phyloP scores from a whole-genome alignment of 1,140 invertebrate species.

The Campoletis sonorensis region DNA sequence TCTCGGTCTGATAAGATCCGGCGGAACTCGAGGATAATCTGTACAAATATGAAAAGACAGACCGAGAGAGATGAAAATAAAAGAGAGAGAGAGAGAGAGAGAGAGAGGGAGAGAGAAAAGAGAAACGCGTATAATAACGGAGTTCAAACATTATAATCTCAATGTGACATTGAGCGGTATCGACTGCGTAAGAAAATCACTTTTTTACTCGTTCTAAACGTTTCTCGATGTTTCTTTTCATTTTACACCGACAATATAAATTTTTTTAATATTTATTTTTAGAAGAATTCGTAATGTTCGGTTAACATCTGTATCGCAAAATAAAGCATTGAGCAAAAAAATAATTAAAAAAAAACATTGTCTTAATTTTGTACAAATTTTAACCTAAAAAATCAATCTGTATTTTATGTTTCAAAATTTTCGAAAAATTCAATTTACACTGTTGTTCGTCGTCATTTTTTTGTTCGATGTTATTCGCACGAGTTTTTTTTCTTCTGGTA shows the following conservation, averaged over 20 bases:
- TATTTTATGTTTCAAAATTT: too few species aligned
- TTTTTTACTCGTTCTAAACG: slow-evolving; percentile 3
- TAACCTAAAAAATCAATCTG: too few species aligned
- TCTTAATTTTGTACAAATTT: too few species aligned
- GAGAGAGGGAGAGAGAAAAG: slow-evolving; percentile 5
- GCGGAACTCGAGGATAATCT: slow-evolving; percentile 62
- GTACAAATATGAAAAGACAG: slow-evolving; percentile 63
- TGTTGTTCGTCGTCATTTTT: too few species aligned
- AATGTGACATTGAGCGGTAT: slow-evolving; percentile 67
- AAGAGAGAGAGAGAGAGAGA: slow-evolving; percentile 47
- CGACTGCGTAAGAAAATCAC: slow-evolving; percentile 45
- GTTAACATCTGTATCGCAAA: too few species aligned
- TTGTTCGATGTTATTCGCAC: too few species aligned
- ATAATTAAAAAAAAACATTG: neutral
- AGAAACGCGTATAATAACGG: slow-evolving; percentile 45
- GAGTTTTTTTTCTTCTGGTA: neutral
- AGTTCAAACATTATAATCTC: slow-evolving; percentile 70
- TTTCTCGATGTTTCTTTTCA: neutral
- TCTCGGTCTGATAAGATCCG: slow-evolving; percentile 40
- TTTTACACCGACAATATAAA: neutral
- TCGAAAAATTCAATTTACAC: too few species aligned
- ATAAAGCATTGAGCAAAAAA: neutral
- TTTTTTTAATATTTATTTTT: neutral
- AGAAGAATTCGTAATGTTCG: neutral
- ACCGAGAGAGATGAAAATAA: slow-evolving; percentile 19